Conservation (phyloP, 92 coral and sea anemone genomes). For the Epizoanthus fatuus region DNA sequence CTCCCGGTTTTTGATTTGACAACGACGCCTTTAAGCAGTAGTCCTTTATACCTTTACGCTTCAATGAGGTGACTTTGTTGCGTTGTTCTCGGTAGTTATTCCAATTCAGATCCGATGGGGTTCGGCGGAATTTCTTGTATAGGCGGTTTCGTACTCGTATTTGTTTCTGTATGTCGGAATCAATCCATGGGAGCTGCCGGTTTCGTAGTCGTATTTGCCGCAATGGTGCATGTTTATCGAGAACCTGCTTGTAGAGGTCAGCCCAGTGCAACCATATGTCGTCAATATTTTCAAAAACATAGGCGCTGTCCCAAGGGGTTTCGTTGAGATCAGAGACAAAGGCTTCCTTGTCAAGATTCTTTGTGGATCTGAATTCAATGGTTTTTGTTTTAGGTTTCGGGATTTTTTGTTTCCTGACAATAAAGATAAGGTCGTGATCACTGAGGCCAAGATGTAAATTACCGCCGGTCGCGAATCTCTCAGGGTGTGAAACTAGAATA, state of each 20-base stretch:
- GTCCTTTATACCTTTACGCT: too few species aligned
- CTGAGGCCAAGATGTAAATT: conserved; percentile 51
- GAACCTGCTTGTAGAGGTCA: conserved; percentile 18
- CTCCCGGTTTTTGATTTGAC: too few species aligned
- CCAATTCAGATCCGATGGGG: conserved; percentile 54
- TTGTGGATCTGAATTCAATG: conserved; percentile 13
- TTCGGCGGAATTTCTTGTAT: conserved; percentile 59
- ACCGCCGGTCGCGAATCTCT: conserved; percentile 56
- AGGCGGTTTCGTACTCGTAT: conserved; percentile 55
- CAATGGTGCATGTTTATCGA: conserved; percentile 38
- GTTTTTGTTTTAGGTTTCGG: too few species aligned
- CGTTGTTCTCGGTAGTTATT: conserved; percentile 34
- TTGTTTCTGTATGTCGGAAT: conserved; percentile 39
- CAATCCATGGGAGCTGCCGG: conserved; percentile 57
- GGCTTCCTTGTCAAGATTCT: conserved; percentile 18
- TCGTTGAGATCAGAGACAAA: conserved; percentile 4
- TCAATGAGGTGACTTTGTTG: too few species aligned
- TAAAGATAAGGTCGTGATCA: conserved; percentile 57
- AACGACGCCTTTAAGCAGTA: too few species aligned
- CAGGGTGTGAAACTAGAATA: conserved; percentile 61
- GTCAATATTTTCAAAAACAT: conserved; percentile 4
- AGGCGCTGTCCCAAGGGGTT: conserved; percentile 50
- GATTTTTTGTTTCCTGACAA: conserved; percentile 47
- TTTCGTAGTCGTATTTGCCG: conserved; percentile 21
- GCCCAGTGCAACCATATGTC: background rate